These are phyloP conservation scores for Notothenia rossii DNA, from an alignment of 2,113 vertebrate genomes.

Conservation along the genomic window DNA sequence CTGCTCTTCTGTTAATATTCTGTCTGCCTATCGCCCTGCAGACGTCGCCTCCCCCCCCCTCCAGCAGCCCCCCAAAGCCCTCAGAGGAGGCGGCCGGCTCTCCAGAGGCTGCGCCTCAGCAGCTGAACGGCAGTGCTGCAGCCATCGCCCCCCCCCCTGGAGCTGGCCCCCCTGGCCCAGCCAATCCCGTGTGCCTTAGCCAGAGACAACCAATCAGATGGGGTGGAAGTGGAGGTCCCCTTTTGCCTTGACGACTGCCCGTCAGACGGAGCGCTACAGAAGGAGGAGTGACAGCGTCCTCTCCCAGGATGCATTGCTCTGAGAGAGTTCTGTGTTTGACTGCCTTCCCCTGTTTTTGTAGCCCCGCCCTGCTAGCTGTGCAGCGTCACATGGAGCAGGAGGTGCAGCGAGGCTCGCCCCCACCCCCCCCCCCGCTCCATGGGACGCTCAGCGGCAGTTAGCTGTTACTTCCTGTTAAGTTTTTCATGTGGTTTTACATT, in stretches of 20 bases:
- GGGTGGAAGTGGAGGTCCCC: slow-evolving; percentile 85
- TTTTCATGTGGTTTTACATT: slow-evolving; percentile 80
- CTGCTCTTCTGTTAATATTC: background rate
- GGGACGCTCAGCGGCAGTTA: slow-evolving; percentile 57
- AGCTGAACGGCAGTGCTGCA: slow-evolving; percentile 89
- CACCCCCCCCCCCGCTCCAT: slow-evolving; percentile 51
- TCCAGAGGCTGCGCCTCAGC: slow-evolving; percentile 78
- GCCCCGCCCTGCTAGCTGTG: slow-evolving; percentile 64
- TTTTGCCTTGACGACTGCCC: slow-evolving; percentile 89
- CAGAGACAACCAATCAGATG: slow-evolving; percentile 90
- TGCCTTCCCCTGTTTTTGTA: slow-evolving; percentile 85
- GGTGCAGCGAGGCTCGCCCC: slow-evolving; percentile 21
- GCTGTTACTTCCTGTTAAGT: slow-evolving; percentile 68
- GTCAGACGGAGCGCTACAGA: slow-evolving; percentile 87
- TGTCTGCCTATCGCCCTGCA: slow-evolving; percentile 14
- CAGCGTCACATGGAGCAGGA: slow-evolving; percentile 58
- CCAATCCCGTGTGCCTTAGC: slow-evolving; percentile 92
- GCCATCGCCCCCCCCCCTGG: slow-evolving; percentile 85
- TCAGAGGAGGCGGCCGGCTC: slow-evolving; percentile 80
- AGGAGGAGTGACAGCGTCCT: slow-evolving; percentile 86
- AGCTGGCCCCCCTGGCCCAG: slow-evolving; percentile 85
- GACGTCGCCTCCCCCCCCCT: slow-evolving; percentile 78
- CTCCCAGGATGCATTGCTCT: slow-evolving; percentile 69
- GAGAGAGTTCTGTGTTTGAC: slow-evolving; percentile 82
- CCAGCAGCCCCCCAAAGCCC: slow-evolving; percentile 85